Evolutionary conservation across 2,797 vertebrate species (phyloP).

Genomic region (Tragelaphus eurycerus): DNA sequence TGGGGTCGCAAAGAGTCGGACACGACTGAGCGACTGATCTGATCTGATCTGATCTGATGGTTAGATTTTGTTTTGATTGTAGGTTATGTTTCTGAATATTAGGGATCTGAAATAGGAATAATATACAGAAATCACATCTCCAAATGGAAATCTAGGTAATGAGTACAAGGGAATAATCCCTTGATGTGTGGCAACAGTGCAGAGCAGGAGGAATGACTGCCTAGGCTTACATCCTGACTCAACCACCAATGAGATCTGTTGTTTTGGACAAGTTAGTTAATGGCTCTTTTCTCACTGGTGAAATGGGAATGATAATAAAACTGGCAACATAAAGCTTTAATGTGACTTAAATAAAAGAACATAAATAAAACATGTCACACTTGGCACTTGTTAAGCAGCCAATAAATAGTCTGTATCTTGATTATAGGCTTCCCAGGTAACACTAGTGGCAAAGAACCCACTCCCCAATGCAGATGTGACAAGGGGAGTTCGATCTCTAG

Average conservation of each 20-base stretch:
- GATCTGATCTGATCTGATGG: too few relatives aligned
- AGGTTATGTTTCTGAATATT: not conserved
- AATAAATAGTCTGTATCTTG: not conserved
- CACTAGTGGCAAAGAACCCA: not conserved
- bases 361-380: not conserved
- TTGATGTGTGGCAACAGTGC: not conserved
- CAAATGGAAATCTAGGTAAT: not conserved
- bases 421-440: not conserved
- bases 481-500: not conserved
- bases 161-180: not conserved
- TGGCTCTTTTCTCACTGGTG: not conserved
- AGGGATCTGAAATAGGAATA: not conserved
- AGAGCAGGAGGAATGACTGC: not conserved
- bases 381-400: not conserved
- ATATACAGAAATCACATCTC: not conserved
- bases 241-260: not conserved
- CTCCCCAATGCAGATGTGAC: not conserved
- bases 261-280: not conserved
- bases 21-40: too few relatives aligned
- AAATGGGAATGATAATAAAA: not conserved
- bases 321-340: not conserved
- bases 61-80: not conserved
- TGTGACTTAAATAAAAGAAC: constrained; percentile 11
- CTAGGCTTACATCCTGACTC: not conserved
- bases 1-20: too few relatives aligned